These are phyloP conservation scores for Neosalanx taihuensis DNA, from an alignment of 2,797 vertebrate species.

Conservation along the genomic window DNA sequence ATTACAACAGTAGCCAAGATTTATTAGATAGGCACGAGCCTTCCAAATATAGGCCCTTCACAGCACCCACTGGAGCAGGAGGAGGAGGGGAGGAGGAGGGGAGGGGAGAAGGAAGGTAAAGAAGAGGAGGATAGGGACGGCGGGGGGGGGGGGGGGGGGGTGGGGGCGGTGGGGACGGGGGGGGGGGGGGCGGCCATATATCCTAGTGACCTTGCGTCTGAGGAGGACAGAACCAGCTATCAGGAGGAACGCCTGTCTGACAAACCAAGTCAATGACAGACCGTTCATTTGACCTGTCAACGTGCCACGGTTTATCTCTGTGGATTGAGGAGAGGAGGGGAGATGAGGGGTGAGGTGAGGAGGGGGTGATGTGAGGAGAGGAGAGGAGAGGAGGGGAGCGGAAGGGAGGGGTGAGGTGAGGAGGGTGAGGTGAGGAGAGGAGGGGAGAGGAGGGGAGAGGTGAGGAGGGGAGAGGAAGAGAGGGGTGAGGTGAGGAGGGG, in stretches of 20 bases:
- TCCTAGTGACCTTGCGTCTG: conserved; percentile 32
- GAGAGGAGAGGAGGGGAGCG: background rate
- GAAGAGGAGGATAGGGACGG: no score
- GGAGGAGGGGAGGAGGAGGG: background rate
- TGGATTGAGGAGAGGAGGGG: no score
- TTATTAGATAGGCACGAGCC: conserved; percentile 60
- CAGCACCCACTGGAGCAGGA: conserved; percentile 19
- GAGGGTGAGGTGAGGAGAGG: no score
- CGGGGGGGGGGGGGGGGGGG: no score
- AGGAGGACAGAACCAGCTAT: background rate
- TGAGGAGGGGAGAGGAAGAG: no score
- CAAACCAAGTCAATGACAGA: no score
- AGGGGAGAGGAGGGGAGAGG: no score
- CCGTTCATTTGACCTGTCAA: no score
- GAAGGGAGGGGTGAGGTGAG: background rate
- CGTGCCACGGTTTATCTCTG: no score
- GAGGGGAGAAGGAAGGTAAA: background rate
- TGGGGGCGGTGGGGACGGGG: background rate
- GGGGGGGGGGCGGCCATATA: conserved; percentile 27
- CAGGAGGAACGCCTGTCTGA: no score
- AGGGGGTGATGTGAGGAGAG: background rate
- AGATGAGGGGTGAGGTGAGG: no score
- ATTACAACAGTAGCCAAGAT: conserved; percentile 51
- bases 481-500: no score
- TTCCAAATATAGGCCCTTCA: conserved; percentile 63